Percentiles rank a stretch among this genome's conserved stretches.
Evolutionary conservation across 2,888 invertebrate genomes (phyloP).

Genomic region (Busseola fusca): DNA sequence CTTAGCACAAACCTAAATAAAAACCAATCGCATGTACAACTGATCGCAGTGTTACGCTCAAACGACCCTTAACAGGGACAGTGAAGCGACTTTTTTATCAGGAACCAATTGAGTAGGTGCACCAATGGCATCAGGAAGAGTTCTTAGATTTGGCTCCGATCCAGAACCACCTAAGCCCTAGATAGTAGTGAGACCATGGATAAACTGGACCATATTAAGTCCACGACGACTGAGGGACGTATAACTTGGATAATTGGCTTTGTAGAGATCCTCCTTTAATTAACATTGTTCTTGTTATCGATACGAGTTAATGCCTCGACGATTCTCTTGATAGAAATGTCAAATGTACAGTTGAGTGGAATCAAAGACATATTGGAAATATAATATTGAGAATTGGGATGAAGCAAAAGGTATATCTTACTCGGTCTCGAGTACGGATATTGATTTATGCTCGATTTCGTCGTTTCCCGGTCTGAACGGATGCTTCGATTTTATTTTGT

Average conservation of each 20-base stretch:
- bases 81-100: slow-evolving; percentile 44
- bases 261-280: slow-evolving; percentile 54
- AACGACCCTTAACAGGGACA: slow-evolving; percentile 14
- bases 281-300: slow-evolving; percentile 62
- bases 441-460: slow-evolving; percentile 22
- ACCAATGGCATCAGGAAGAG: slow-evolving; percentile 41
- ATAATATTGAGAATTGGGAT: slow-evolving; percentile 3
- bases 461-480: slow-evolving; percentile 6
- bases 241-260: slow-evolving; percentile 34
- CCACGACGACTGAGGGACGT: slow-evolving; percentile 49
- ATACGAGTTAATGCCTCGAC: slow-evolving; percentile 51
- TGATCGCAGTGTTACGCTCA: slow-evolving; percentile 12
- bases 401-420: slow-evolving; percentile 5
- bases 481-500: slow-evolving; percentile 23
- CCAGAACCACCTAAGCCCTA: slow-evolving; percentile 49
- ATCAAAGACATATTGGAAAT: slow-evolving; percentile 25
- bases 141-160: slow-evolving; percentile 50
- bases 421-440: slow-evolving; percentile 16
- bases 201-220: slow-evolving; percentile 53
- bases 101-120: slow-evolving; percentile 45
- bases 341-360: slow-evolving; percentile 35
- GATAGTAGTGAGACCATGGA: slow-evolving; percentile 46
- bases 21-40: slow-evolving; percentile 12
- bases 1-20: not conserved
- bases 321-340: slow-evolving; percentile 60